phyloP scores from a whole-genome alignment of 2,797 vertebrate genomes.

The Antrozous pallidus region DNA sequence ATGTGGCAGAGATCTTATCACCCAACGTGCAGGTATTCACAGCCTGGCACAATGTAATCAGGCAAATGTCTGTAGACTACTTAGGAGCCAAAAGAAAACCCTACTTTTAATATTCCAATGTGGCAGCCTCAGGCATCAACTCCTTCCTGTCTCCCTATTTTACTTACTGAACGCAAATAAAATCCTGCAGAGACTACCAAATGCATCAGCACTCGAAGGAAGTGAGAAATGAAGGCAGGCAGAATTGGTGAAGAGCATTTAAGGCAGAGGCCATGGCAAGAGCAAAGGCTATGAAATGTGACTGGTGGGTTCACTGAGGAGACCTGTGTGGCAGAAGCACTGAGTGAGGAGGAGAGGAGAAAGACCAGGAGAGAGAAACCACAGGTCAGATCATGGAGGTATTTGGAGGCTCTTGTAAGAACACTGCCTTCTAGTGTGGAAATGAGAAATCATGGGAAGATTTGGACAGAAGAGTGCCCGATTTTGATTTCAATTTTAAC shows the following conservation, averaged over 20 bases:
- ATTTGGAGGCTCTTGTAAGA: not conserved
- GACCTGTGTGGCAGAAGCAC: not conserved
- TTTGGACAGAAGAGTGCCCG: not conserved
- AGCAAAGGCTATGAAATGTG: not conserved
- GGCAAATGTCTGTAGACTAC: not conserved
- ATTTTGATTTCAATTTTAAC: not conserved
- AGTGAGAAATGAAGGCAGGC: not conserved
- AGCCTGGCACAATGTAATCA: not conserved
- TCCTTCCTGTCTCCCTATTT: not conserved
- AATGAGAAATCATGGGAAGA: not conserved
- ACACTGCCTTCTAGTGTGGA: not conserved
- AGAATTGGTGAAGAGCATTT: not conserved
- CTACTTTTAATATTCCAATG: not conserved
- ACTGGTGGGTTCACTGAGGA: not conserved
- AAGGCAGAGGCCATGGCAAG: not conserved
- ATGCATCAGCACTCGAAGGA: not conserved
- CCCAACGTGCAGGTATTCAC: not conserved
- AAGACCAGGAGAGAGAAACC: not conserved
- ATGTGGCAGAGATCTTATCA: not conserved
- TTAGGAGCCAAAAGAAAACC: not conserved
- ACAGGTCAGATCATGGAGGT: not conserved
- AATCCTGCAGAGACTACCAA: not conserved
- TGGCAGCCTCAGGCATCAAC: not conserved
- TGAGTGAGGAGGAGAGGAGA: not conserved
- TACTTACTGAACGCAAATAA: not conserved